phyloP scores from a whole-genome alignment of 2,113 vertebrate genomes.

The Myocastor coypus region DNA sequence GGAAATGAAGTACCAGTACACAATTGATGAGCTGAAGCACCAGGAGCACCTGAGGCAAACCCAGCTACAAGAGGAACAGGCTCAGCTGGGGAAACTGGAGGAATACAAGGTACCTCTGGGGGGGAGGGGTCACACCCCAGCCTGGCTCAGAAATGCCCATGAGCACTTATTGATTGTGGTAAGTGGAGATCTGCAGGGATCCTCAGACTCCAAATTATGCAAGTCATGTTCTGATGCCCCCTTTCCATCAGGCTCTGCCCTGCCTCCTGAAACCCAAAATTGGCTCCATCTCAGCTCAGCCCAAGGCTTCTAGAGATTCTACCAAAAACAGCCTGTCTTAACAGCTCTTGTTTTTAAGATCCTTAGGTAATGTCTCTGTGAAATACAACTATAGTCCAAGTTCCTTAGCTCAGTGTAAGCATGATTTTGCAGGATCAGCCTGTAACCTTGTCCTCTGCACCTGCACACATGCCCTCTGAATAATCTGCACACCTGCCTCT shows the following conservation, averaged over 20 bases:
- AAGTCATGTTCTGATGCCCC: no score
- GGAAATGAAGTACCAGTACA: conserved; percentile 82
- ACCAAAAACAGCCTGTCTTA: not conserved
- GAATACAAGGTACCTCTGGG: conserved; percentile 87
- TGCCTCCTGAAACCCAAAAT: not conserved
- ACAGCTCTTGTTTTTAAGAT: not conserved
- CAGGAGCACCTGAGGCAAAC: conserved; percentile 82
- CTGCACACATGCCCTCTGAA: not conserved
- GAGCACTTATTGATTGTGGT: accelerated
- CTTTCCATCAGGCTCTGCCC: not conserved
- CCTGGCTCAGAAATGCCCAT: not conserved
- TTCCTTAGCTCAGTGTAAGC: not conserved
- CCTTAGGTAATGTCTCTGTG: not conserved
- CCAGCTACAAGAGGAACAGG: conserved; percentile 76
- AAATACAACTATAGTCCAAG: not conserved
- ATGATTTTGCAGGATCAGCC: not conserved
- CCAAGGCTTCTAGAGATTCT: not conserved
- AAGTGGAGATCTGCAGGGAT: not conserved
- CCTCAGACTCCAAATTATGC: not conserved
- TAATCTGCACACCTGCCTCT: not conserved
- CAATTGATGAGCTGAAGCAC: conserved; percentile 83
- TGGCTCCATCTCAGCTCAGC: not conserved
- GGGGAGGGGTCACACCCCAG: accelerated
- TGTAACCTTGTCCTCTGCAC: not conserved
- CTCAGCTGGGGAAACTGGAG: conserved; percentile 84